Percentiles rank a stretch among this genome's conserved stretches.
Evolutionary conservation across 2,888 invertebrate genomes (phyloP).

Genomic region (Ashinkailepas kermadecensis): DNA sequence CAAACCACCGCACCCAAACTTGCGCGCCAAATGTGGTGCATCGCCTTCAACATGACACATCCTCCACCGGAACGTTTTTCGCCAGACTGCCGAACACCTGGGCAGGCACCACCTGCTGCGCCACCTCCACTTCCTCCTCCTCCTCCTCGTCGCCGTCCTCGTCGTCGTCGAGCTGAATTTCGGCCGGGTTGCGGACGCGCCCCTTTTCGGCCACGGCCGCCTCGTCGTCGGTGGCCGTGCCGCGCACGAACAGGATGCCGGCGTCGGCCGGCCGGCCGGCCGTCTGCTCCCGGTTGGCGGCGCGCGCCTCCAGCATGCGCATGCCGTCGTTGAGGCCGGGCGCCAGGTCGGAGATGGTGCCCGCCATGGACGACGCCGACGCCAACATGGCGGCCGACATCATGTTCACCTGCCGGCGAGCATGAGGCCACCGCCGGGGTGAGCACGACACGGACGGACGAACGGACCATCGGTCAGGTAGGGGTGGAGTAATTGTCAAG

Average conservation of each 20-base stretch:
- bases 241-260: constrained; percentile 47
- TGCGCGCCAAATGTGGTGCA: too few species aligned
- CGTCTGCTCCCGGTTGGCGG: constrained; percentile 30
- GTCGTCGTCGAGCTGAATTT: constrained; percentile 74
- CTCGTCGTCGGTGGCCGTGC: constrained; percentile 66
- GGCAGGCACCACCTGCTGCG: constrained; percentile 75
- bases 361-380: constrained; percentile 53
- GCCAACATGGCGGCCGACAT: constrained; percentile 97
- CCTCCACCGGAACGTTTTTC: constrained; percentile 34
- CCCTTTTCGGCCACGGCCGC: constrained; percentile 51
- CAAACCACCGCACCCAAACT: too few species aligned
- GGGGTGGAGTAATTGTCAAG: too few species aligned
- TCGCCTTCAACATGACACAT: too few species aligned
- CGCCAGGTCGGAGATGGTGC: constrained; percentile 63
- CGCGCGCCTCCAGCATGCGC: constrained; percentile 67
- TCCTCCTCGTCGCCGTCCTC: constrained; percentile 52
- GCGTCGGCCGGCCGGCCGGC: constrained; percentile 38
- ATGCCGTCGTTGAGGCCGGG: constrained; percentile 76
- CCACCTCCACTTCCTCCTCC: constrained; percentile 50
- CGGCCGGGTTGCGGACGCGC: constrained; percentile 75
- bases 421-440: not conserved
- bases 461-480: too few species aligned
- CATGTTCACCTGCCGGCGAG: constrained; percentile 63
- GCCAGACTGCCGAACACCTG: constrained; percentile 84
- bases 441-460: not conserved